phyloP scores from a whole-genome alignment of 2,888 invertebrate genomes.

The Andricus curvator region DNA sequence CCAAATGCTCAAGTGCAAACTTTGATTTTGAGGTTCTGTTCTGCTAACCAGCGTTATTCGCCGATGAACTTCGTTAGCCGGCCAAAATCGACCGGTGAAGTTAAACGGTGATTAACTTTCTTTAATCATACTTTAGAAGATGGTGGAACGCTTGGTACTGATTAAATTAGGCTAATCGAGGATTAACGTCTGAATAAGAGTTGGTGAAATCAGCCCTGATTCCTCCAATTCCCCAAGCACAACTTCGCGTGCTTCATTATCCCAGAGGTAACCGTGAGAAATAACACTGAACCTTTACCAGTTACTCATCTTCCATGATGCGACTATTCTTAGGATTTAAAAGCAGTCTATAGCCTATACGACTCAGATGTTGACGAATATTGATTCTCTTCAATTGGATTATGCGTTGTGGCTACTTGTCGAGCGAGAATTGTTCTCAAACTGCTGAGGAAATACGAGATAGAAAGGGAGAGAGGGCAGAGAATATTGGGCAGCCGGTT shows the following conservation, averaged over 20 bases:
- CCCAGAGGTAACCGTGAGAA: conserved; percentile 70
- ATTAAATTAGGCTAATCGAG: no score
- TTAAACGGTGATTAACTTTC: no score
- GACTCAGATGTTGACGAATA: conserved; percentile 44
- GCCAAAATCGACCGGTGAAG: no score
- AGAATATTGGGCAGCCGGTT: conserved; percentile 66
- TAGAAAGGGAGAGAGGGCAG: conserved; percentile 54
- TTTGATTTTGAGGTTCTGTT: no score
- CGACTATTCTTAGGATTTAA: background rate
- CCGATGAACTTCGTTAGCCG: no score
- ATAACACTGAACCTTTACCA: conserved; percentile 72
- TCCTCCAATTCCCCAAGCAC: conserved; percentile 43
- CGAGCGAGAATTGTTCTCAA: conserved; percentile 25
- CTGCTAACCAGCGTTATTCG: no score
- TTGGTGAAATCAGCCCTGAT: no score
- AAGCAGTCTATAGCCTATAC: background rate
- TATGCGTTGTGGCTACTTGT: conserved; percentile 35
- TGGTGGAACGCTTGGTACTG: no score
- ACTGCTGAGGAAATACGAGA: conserved; percentile 45
- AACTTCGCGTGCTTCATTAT: background rate
- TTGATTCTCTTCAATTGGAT: conserved; percentile 48
- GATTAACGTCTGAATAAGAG: no score
- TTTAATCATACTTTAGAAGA: no score
- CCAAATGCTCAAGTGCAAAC: no score
- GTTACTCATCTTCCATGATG: conserved; percentile 61